Base-by-base conservation (phyloP, 1,140 invertebrate species). In the Brachionus calyciflorus region DNA sequence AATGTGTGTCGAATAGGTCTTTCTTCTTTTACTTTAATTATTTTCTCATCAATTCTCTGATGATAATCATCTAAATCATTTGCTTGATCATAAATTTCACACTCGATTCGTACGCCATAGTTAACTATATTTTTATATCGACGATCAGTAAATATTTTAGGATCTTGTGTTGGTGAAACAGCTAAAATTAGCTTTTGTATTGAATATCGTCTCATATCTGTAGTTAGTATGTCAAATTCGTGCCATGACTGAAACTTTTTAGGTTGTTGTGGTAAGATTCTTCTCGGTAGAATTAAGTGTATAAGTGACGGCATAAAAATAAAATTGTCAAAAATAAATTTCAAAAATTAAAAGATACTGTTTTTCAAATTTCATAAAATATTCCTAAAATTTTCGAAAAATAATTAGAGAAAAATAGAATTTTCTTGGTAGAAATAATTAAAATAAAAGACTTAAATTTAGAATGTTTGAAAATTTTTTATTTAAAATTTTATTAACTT, bases 161-260 rank as follows among this genome's bases (percentile, higher is more conserved):
- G 28, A 37, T 60, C 55, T 12, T 60, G 26, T 17, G 37, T 7
- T 5, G 55, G 55, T 17, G 55, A 60, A 17, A 60, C 37, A 17
- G 55, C 26, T 19, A 17, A 33, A 6, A 60, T 37, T 19, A 60
- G 19, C 37, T 60, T 60, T 37, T 60, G 55, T 37, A 60, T 60
- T 5, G 55, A 60, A 37, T 60, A 60, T 28, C 55, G 30, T 60
- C 55, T 60, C 55, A 60, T 60, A 19, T 60, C 55, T 33, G 55
- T 60, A 37, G 55, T 60, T 17, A 60, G 17, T 21, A 60, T 40
- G 30, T 60, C 55, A 60, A 60, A 60, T 37, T 60, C 55, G 19
- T 60, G 55, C 55, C 55, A 60, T 60, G 55, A 6, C 37, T 60
- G 33, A 5, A 17, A 14, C 12, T 60, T 60, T 37, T 60, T 33